Percentiles rank a stretch among this genome's conserved stretches.
These are phyloP conservation scores for Hemicentrotus pulcherrimus DNA, from an alignment of 35 echinoderm and acorn worm genomes.

Conservation along the genomic window DNA sequence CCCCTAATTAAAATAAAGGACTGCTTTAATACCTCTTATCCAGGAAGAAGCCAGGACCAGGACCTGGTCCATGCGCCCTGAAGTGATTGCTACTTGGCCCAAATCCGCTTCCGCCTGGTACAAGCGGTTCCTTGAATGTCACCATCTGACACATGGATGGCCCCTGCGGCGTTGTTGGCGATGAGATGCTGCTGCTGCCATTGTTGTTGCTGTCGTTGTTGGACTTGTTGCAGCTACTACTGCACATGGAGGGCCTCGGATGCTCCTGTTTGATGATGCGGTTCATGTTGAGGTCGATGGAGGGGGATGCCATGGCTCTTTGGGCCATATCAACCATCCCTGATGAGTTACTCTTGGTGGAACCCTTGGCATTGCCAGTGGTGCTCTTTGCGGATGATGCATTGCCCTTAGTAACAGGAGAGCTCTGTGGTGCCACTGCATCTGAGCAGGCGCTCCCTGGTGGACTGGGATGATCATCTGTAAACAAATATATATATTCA, in stretches of 20 bases:
- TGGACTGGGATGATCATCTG: conserved; percentile 43
- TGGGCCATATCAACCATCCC: not conserved
- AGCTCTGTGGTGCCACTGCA: conserved; percentile 51
- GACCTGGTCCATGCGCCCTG: conserved; percentile 42
- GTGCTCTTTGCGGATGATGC: not conserved
- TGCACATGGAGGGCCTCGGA: conserved; percentile 29
- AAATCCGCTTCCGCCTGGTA: conserved; percentile 8
- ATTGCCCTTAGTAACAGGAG: not conserved
- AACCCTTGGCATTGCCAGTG: conserved; percentile 1
- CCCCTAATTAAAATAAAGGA: not conserved
- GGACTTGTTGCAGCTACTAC: not conserved
- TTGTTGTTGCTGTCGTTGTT: not conserved
- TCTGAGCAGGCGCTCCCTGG: not conserved
- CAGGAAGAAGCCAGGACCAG: conserved; percentile 44
- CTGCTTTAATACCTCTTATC: conserved; percentile 66
- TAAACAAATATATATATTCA: not conserved
- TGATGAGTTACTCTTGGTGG: not conserved
- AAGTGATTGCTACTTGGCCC: conserved; percentile 24
- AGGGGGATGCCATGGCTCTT: conserved; percentile 21
- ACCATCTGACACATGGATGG: conserved; percentile 26
- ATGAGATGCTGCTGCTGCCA: not conserved
- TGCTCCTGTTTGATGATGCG: conserved; percentile 64
- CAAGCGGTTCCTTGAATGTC: conserved; percentile 65
- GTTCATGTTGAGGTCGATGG: conserved; percentile 63
- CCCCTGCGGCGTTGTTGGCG: not conserved